Evolutionary conservation across 2,888 invertebrate genomes (phyloP), one percentile per base, ranked within the genome.

Genomic region (Gymnosoma rotundatum): DNA sequence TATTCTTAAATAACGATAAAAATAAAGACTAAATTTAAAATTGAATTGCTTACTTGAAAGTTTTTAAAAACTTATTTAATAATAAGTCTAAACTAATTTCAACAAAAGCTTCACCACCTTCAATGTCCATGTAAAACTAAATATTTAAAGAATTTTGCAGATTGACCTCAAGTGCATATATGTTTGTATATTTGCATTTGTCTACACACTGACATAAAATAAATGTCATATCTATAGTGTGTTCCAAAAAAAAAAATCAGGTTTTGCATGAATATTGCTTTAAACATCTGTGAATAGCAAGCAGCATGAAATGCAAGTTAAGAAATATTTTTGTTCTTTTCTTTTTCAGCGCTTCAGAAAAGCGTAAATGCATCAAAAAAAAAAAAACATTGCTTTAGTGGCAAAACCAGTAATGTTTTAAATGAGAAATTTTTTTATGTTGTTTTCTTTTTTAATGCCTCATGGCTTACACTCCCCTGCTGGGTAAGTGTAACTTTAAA

Each of bases 321-420:
- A 63, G 60, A 50, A 32, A 48, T 25, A 25, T 14, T 56, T n/a
- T 67, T 50, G 4, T 56, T 21, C 38, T 54, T 16, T 42, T 48
- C 8, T 7, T 50, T 50, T 63, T 70, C 42, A 54, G n/a, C 48
- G 14, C 60, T 56, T 21, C 16, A 54, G 54, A 36, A 70, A 66
- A 54, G 54, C 54, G 74, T 64, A 52, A 79, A 79, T 79, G 74
- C 78, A 69, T 64, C 56, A 80, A 80, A 70, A 84, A 64, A 70
- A 50, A 80, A 80, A 70, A 84, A 64, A 70, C 74, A 69, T 84
- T 74, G 70, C 66, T 81, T 81, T 78, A 66, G 81, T 78, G 48
- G 64, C 64, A 74, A 60, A 74, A 74, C 38, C 64, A 38, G 54
- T 66, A 81, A 70, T 69, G 54, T 63, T 74, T 81, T 74, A 74